Base-by-base conservation (phyloP, 2,113 vertebrate species). In the Octodon degus region DNA sequence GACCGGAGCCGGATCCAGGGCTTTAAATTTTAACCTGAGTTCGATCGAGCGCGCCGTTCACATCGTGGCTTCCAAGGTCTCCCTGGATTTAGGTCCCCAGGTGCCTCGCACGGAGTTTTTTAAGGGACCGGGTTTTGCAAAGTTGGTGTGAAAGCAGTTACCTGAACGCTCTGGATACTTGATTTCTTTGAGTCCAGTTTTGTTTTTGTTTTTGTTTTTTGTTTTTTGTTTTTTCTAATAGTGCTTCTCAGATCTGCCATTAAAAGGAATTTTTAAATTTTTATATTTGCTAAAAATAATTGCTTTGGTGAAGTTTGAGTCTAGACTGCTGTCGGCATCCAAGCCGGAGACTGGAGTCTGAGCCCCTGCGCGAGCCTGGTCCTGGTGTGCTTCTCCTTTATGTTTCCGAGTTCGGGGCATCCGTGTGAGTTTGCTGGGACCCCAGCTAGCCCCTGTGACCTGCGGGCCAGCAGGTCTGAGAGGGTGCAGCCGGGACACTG, bases 11-110 rank as follows among this genome's bases (percentile, higher is more conserved):
- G 95, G 84, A 93, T 67, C 93, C 80, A 32, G 84, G 58, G 43
- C 93, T 98, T 97, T 96, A 95, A 96, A 86, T 2, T 87, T 97
- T 93, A 95, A 97, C 96, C 84, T 6, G 74, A 43, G 43, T 95
- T 95, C 85, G 87, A 96, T 94, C 82, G 81, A 83, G 70, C 43
- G 58, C 55, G 47, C 40, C 43, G 14, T 65, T 88, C 79, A 14
- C 14, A 79, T 72, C 68, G 5, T n/a, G 32, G 25, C 79, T 88
- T 87, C 68, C 13, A 77, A 20, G 22, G 67, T 43, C 24, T 76
- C 40, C 9, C 25, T 85, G 67, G 62, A 55, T 86, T 86, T 53
- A 11, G 55, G 74, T 82, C 89, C 58, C 55, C 81, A 9, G n/a
- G 10, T 88, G 93, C 96, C 58, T 96, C 89, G 60, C 1, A 86